These are phyloP conservation scores for Ophonus ardosiacus DNA, from an alignment of 2,888 invertebrate species.

Conservation along the genomic window DNA sequence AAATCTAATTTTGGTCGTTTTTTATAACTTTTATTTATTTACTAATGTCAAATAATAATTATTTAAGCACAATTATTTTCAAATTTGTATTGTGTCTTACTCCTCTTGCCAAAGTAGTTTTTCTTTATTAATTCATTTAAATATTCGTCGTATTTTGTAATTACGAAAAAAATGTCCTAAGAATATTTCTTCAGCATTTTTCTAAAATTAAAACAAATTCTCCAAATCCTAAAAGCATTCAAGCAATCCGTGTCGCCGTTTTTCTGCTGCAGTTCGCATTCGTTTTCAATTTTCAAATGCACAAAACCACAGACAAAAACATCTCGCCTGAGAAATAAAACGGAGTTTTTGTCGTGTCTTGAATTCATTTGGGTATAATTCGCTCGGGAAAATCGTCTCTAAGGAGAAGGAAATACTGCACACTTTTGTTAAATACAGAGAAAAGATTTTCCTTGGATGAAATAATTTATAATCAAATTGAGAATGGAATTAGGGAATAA, in stretches of 20 bases:
- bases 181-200: neutral
- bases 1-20: no score
- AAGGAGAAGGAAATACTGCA: neutral
- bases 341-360: constrained; percentile 6
- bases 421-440: neutral
- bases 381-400: neutral
- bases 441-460: neutral
- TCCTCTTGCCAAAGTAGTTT: no score
- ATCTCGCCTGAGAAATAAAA: constrained; percentile 8
- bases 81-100: no score
- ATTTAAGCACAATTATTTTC: no score
- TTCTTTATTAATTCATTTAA: no score
- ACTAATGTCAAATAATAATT: no score
- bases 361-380: constrained; percentile 1
- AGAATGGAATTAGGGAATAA: no score
- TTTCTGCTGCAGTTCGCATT: constrained; percentile 22
- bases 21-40: no score
- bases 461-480: neutral
- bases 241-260: neutral
- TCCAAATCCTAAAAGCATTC: neutral
- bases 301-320: constrained; percentile 42
- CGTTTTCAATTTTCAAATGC: constrained; percentile 56
- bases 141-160: no score
- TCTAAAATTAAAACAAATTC: neutral
- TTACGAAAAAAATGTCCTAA: no score